A percentile compares a stretch with the other conserved stretches of the same genome.
Conservation (phyloP, 2,888 invertebrate species). For the Cephus rjabovi region DNA sequence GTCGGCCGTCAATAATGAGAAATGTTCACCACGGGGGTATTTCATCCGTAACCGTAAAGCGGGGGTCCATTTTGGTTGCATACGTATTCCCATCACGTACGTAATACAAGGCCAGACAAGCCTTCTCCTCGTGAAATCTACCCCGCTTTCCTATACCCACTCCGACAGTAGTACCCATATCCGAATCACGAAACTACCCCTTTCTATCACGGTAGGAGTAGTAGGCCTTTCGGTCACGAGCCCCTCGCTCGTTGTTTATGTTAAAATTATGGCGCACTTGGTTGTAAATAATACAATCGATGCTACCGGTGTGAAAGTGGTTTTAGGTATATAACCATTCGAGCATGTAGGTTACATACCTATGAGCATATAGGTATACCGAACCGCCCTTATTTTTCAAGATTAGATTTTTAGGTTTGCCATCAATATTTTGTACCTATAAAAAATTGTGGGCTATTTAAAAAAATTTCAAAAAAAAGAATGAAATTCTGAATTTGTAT, state of each 20-base stretch:
- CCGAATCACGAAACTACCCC: neutral
- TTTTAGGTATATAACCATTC: neutral
- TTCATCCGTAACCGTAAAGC: constrained; percentile 15
- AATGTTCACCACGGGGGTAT: constrained; percentile 48
- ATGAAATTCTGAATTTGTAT: neutral
- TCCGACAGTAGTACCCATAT: neutral
- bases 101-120: constrained; percentile 44
- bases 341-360: neutral
- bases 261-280: neutral
- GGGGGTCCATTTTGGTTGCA: constrained; percentile 27
- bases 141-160: neutral
- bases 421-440: neutral
- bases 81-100: constrained; percentile 53
- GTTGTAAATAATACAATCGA: neutral
- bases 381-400: neutral
- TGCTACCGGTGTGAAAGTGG: neutral
- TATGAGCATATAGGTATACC: neutral
- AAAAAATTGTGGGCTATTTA: neutral
- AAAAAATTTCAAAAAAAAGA: neutral
- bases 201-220: neutral
- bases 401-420: neutral
- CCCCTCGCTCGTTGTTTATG: neutral
- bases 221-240: neutral
- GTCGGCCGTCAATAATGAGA: constrained; percentile 58
- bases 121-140: constrained; percentile 6